Evolutionary conservation across 2,888 invertebrate genomes (phyloP).

Genomic region (Gerris lacustris): DNA sequence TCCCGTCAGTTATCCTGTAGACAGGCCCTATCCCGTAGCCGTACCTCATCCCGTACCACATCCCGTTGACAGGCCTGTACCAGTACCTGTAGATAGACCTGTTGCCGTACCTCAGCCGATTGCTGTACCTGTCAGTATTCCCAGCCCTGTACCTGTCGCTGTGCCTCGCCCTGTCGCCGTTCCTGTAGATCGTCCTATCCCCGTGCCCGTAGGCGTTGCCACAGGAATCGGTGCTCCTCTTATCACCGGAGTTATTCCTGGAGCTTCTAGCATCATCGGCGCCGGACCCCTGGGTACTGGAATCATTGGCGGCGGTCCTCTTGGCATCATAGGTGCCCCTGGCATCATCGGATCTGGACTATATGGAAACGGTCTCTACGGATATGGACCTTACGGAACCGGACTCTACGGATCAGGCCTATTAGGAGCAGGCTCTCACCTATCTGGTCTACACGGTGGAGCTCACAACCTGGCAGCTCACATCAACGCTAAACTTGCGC

Average conservation of each 20-base stretch:
- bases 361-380: not conserved
- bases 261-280: too few relatives aligned
- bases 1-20: constrained; percentile 27
- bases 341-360: not conserved
- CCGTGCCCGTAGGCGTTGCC: constrained; percentile 39
- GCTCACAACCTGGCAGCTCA: too few relatives aligned
- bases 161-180: constrained; percentile 38
- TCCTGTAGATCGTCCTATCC: constrained; percentile 40
- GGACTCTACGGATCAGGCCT: not conserved
- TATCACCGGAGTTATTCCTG: too few relatives aligned
- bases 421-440: not conserved
- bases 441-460: constrained; percentile 6
- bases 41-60: constrained; percentile 36
- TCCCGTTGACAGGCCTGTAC: constrained; percentile 39
- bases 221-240: not conserved
- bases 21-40: constrained; percentile 25
- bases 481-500: too few relatives aligned
- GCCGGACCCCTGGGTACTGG: too few relatives aligned
- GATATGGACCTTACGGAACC: too few relatives aligned
- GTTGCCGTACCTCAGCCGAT: constrained; percentile 37
- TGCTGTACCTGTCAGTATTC: constrained; percentile 39
- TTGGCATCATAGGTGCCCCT: not conserved
- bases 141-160: constrained; percentile 44
- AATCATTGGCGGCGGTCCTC: too few relatives aligned
- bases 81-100: constrained; percentile 36